Evolutionary conservation across 2,797 vertebrate genomes (phyloP).

Genomic region (Gymnothorax reevesii): DNA sequence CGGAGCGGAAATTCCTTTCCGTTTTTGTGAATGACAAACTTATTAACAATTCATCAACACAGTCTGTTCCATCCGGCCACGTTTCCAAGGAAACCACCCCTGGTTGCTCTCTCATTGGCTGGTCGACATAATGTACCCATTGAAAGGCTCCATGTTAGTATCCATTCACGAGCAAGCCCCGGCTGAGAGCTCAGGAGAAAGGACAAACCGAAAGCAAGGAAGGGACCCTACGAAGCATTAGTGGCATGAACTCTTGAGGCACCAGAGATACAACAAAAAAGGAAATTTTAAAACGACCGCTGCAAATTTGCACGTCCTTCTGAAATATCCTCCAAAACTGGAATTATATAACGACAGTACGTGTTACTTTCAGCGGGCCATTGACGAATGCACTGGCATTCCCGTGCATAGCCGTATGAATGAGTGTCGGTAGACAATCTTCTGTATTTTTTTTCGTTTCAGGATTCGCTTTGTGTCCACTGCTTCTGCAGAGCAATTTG

Average conservation of each 20-base stretch:
- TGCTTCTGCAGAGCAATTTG: background rate
- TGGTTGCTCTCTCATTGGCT: constrained; percentile 81
- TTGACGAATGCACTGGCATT: constrained; percentile 69
- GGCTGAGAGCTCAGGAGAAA: constrained; percentile 56
- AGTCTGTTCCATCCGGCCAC: constrained; percentile 89
- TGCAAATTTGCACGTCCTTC: background rate
- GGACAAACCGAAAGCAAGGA: constrained; percentile 44
- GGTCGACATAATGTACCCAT: constrained; percentile 76
- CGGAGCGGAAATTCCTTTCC: constrained; percentile 99
- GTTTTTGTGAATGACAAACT: constrained; percentile 99
- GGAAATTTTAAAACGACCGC: background rate
- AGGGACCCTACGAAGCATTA: constrained; percentile 1
- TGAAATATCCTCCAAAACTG: constrained; percentile 23
- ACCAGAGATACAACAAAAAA: background rate
- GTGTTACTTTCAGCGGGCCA: constrained; percentile 59
- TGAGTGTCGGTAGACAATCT: constrained; percentile 54
- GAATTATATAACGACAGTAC: constrained; percentile 55
- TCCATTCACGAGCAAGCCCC: constrained; percentile 80
- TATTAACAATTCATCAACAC: constrained; percentile 98
- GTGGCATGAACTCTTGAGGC: background rate
- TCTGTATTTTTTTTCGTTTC: constrained; percentile 42
- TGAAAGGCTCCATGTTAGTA: constrained; percentile 73
- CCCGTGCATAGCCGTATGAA: constrained; percentile 64
- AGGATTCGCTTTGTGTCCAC: constrained; percentile 14
- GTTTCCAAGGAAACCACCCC: constrained; percentile 86